Conservation (phyloP, 2,797 vertebrate species). For the Hipposideros larvatus region DNA sequence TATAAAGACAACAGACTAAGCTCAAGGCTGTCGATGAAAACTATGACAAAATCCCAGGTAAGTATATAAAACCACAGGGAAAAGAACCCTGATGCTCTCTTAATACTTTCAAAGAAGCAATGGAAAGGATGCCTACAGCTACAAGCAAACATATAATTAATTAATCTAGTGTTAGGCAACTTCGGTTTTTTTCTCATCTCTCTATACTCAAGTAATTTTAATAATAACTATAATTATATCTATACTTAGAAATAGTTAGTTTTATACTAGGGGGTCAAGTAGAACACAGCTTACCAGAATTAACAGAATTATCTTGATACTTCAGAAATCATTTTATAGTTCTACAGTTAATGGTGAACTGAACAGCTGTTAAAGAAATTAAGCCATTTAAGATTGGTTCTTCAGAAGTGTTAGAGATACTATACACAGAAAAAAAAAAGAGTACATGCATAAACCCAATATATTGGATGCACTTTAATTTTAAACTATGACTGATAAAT, state of each 20-base stretch:
- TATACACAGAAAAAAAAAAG: conserved; percentile 9
- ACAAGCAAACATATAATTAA: conserved; percentile 56
- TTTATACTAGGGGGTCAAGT: conserved; percentile 65
- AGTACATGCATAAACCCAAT: conserved; percentile 51
- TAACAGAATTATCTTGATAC: conserved; percentile 76
- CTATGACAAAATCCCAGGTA: conserved; percentile 35
- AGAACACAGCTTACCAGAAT: conserved; percentile 78
- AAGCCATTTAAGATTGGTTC: conserved; percentile 69
- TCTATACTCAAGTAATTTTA: conserved; percentile 61
- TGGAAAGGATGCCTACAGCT: background rate
- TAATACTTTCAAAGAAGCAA: conserved; percentile 60
- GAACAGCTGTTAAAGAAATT: conserved; percentile 74
- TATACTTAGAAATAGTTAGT: conserved; percentile 62
- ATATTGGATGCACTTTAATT: conserved; percentile 56
- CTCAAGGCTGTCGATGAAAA: conserved; percentile 51
- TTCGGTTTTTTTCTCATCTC: conserved; percentile 48
- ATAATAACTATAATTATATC: conserved; percentile 57
- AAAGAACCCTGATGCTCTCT: conserved; percentile 6
- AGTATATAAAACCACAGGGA: conserved; percentile 19
- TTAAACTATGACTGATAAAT: conserved; percentile 64
- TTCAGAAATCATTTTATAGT: conserved; percentile 77
- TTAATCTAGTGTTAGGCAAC: background rate
- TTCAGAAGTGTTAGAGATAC: conserved; percentile 49
- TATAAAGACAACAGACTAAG: conserved; percentile 41
- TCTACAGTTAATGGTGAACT: conserved; percentile 70